These are phyloP conservation scores for Sitta carolinensis DNA, from an alignment of 2,797 vertebrate species.

Conservation along the genomic window DNA sequence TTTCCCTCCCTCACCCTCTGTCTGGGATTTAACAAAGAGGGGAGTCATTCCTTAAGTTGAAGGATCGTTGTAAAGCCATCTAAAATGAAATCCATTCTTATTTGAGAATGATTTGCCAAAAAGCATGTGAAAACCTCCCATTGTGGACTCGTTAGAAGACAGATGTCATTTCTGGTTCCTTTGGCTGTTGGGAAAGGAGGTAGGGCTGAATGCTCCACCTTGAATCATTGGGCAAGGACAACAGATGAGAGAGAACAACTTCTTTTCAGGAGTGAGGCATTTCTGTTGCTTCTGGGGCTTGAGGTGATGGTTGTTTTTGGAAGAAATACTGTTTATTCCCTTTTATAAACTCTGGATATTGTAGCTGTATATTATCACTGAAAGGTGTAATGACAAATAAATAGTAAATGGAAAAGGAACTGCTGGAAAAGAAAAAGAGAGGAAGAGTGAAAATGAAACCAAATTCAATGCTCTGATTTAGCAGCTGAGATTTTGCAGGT, in stretches of 20 bases:
- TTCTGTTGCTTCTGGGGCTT: not conserved
- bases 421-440: not conserved
- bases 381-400: not conserved
- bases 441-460: not conserved
- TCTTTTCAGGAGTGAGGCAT: not conserved
- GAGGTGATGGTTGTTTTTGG: not conserved
- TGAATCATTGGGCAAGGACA: not conserved
- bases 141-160: not conserved
- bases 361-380: not conserved
- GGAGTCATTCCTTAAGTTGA: not conserved
- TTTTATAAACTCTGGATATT: not conserved
- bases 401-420: not conserved
- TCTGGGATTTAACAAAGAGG: not conserved
- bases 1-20: not conserved
- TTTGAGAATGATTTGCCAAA: not conserved
- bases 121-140: not conserved
- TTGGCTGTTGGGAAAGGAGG: not conserved
- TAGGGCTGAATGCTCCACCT: not conserved
- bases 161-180: not conserved
- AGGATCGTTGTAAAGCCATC: not conserved
- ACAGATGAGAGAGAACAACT: not conserved
- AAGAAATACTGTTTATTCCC: not conserved
- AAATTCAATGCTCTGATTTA: not conserved
- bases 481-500: not conserved
- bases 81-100: not conserved